These are phyloP conservation scores for Drosophila suboccidentalis DNA, from an alignment of 2,888 invertebrate genomes.

Conservation along the genomic window DNA sequence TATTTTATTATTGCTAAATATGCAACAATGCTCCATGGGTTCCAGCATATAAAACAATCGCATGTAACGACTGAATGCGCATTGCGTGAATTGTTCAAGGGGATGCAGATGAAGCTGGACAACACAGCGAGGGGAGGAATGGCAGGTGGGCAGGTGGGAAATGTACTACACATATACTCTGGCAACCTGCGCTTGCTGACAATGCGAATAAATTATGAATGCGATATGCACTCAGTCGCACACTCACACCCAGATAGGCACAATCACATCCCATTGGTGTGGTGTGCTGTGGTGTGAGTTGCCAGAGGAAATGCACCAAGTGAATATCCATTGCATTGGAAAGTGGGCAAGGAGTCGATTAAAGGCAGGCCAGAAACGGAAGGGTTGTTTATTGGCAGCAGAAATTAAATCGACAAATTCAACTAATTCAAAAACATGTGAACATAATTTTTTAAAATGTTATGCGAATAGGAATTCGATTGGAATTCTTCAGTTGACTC, in stretches of 20 bases:
- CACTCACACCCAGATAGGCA: constrained; percentile 51
- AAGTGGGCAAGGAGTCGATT: constrained; percentile 2
- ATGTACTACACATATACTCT: no score
- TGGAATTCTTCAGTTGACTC: no score
- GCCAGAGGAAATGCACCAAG: constrained; percentile 9
- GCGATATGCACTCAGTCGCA: constrained; percentile 59
- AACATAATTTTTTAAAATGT: no score
- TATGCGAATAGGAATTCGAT: no score
- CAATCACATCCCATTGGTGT: constrained; percentile 2
- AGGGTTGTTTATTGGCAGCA: background rate
- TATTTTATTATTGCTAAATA: constrained; percentile 81
- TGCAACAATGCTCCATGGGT: constrained; percentile 71
- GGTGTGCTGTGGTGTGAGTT: constrained; percentile 19
- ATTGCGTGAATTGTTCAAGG: constrained; percentile 45
- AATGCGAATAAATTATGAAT: constrained; percentile 79
- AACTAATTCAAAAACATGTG: background rate
- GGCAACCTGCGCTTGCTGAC: constrained; percentile 73
- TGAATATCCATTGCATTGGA: constrained; percentile 8
- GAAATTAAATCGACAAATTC: background rate
- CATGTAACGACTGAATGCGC: constrained; percentile 71
- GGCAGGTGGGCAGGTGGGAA: background rate
- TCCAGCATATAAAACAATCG: constrained; percentile 72
- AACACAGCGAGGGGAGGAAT: no score
- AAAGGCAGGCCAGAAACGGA: background rate
- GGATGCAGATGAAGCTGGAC: background rate